Evolutionary conservation across 2,888 invertebrate species (phyloP), one percentile per base, ranked within the genome.

Genomic region (Odontocerum albicorne): DNA sequence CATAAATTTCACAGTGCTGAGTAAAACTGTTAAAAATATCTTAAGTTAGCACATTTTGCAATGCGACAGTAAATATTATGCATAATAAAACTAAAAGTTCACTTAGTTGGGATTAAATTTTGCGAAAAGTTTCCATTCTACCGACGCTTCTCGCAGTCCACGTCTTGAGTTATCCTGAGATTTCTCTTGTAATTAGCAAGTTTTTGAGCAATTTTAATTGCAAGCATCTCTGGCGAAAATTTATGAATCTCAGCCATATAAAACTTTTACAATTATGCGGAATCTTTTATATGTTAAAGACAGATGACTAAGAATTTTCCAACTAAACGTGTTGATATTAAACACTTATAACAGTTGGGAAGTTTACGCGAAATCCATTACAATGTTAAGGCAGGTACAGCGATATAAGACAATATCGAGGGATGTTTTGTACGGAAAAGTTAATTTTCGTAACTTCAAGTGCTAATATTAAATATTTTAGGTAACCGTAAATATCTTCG

Each of bases 161-260:
- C 13, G 20, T 10, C 15, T 22, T 22, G 13, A 16, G 33, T 35
- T 27, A 12, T 17, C 19, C 35, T 22, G 42, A 42, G 19, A 32
- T 21, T 55, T 49, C 49, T 36, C 54, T 49, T 49, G 55, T 59
- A 55, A 59, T 59, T 59, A 59, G 49, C 59, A 52, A 59, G 52
- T 59, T 59, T 59, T 43, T 50, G 39, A 59, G 47, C 52, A 59
- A 52, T 59, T 49, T 32, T 43, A 33, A 16, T 22, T 20, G 36
- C 50, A 22, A 43, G 27, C 35, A 27, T 43, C 16, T 17, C 50
- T 35, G 42, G 22, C 22, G 10, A 32, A 15, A 50, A 50, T 50
- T 50, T 50, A 50, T 43, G 50, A 13, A 10, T 27, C 27, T 43
- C 27, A 12, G 17, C 27, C 36, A 36, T 20, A 40, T 42, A 35